Evolutionary conservation across 2,113 vertebrate genomes (phyloP).

Genomic region (Pagrus major): DNA sequence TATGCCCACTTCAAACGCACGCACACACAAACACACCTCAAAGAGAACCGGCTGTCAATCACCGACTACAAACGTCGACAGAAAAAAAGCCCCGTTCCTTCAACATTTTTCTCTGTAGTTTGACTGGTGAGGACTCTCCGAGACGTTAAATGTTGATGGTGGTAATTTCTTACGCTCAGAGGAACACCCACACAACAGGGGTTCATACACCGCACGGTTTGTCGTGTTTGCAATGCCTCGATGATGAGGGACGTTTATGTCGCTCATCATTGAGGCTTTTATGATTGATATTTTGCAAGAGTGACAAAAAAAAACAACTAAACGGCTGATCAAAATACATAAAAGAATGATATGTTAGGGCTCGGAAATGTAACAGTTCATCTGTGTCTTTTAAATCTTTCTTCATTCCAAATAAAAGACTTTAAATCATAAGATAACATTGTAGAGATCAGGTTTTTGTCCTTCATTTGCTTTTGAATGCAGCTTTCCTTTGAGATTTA

Average conservation of each 20-base stretch:
- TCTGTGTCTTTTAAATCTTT: background rate
- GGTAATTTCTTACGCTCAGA: conserved; percentile 1
- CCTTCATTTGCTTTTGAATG: background rate
- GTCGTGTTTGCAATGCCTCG: conserved; percentile 4
- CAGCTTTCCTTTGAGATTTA: background rate
- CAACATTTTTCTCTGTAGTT: conserved; percentile 26
- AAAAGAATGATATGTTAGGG: background rate
- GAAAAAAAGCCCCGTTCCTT: conserved; percentile 22
- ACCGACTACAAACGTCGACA: conserved; percentile 42
- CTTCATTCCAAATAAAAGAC: background rate
- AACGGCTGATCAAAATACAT: background rate
- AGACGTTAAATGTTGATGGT: conserved; percentile 25
- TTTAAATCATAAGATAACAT: background rate
- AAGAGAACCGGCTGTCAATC: conserved; percentile 63
- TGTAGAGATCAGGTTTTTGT: background rate
- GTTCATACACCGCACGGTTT: conserved; percentile 7
- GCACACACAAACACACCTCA: conserved; percentile 40
- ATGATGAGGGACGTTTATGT: conserved; percentile 16
- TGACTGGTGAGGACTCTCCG: background rate
- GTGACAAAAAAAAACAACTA: background rate
- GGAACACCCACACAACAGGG: conserved; percentile 26
- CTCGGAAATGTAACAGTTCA: background rate
- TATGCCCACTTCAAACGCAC: conserved; percentile 61
- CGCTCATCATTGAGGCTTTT: conserved; percentile 29
- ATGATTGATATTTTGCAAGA: conserved; percentile 5